A percentile compares a stretch with the other conserved stretches of the same genome.
These are phyloP conservation scores for Cichlasoma orientale DNA, from an alignment of 2,797 vertebrate species.

Conservation along the genomic window DNA sequence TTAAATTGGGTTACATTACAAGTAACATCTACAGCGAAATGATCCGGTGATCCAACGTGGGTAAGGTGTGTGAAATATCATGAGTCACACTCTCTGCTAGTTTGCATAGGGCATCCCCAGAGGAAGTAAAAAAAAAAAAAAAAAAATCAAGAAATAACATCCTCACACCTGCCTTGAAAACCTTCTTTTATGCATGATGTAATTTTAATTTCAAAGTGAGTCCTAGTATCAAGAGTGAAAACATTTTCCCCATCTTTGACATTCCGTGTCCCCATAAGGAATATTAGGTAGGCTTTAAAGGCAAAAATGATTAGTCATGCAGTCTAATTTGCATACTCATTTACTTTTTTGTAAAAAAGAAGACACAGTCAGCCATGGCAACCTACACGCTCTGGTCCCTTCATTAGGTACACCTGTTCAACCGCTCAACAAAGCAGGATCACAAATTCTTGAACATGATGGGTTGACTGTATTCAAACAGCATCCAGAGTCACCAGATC, in stretches of 20 bases:
- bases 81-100: neutral
- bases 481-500: neutral
- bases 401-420: neutral
- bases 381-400: neutral
- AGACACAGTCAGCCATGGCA: neutral
- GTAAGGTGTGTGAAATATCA: conserved; percentile 13
- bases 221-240: neutral
- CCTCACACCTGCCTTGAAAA: conserved; percentile 3
- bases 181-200: neutral
- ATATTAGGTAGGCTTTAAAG: neutral
- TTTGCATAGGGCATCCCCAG: neutral
- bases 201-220: conserved; percentile 4
- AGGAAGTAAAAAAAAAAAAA: neutral
- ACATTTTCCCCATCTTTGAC: neutral
- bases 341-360: conserved; percentile 12
- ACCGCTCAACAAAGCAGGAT: no score
- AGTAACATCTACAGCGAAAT: neutral
- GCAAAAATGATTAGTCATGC: conserved; percentile 19
- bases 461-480: neutral
- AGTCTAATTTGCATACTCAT: conserved; percentile 25
- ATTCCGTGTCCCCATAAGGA: conserved; percentile 7
- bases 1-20: conserved; percentile 21
- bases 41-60: neutral
- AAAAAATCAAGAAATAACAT: neutral
- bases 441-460: neutral